Conservation (phyloP, 2,888 invertebrate species). For the Dilophus febrilis region DNA sequence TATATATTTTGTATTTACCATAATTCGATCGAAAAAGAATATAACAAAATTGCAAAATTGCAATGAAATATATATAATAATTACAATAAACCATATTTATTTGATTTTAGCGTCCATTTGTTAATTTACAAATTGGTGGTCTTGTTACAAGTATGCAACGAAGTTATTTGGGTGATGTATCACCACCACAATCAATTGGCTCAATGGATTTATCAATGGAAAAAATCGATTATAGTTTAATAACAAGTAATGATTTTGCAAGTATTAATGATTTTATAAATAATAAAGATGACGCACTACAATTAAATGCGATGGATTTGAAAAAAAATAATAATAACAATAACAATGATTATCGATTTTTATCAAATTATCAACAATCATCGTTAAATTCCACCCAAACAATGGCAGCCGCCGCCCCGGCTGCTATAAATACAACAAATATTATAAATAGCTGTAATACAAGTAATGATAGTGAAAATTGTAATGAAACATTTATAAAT, state of each 20-base stretch:
- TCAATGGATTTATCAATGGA: constrained; percentile 22
- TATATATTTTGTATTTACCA: neutral
- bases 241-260: constrained; percentile 28
- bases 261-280: constrained; percentile 11
- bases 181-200: constrained; percentile 25
- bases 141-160: constrained; percentile 27
- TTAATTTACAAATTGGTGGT: constrained; percentile 27
- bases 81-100: neutral
- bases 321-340: no score
- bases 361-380: no score
- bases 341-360: no score
- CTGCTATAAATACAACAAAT: no score
- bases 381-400: no score
- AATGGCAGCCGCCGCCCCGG: no score
- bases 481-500: no score
- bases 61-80: no score
- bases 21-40: neutral
- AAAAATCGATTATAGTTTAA: constrained; percentile 26
- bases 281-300: constrained; percentile 3
- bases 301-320: no score
- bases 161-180: constrained; percentile 27
- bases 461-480: no score
- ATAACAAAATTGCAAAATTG: no score
- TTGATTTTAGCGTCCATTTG: neutral
- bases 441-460: no score